Conservation (phyloP, 2,888 invertebrate genomes). For the Nomada flava region DNA sequence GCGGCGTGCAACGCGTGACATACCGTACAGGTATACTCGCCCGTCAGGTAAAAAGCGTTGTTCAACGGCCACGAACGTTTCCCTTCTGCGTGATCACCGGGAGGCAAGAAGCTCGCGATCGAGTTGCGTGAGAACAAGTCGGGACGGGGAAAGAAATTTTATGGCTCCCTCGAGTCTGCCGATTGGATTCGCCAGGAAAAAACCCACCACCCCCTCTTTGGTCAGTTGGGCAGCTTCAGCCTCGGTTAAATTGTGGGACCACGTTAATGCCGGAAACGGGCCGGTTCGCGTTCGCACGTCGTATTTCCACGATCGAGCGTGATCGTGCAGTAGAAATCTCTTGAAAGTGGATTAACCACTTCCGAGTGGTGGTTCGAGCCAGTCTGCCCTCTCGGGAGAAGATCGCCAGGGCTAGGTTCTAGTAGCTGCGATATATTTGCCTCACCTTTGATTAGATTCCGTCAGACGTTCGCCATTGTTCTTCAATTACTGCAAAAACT, state of each 20-base stretch:
- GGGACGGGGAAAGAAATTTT: slow-evolving; percentile 64
- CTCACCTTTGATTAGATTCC: no score
- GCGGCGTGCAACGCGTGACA: slow-evolving; percentile 41
- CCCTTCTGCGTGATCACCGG: slow-evolving; percentile 67
- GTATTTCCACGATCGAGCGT: neutral
- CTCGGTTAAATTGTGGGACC: slow-evolving; percentile 38
- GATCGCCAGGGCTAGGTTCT: neutral
- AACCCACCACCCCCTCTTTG: slow-evolving; percentile 45
- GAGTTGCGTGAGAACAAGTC: slow-evolving; percentile 72
- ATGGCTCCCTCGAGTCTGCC: slow-evolving; percentile 65
- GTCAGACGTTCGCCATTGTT: no score
- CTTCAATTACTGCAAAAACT: no score
- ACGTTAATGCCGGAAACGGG: slow-evolving; percentile 36
- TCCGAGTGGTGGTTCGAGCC: slow-evolving; percentile 1
- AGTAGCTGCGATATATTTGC: no score
- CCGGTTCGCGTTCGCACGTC: slow-evolving; percentile 32
- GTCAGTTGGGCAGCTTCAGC: slow-evolving; percentile 22
- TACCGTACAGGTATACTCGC: slow-evolving; percentile 51
- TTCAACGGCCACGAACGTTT: slow-evolving; percentile 56
- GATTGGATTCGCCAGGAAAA: slow-evolving; percentile 64
- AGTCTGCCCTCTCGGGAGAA: neutral
- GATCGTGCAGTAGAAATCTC: slow-evolving; percentile 11
- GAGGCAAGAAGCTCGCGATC: slow-evolving; percentile 71
- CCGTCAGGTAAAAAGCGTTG: slow-evolving; percentile 57
- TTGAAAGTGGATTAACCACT: slow-evolving; percentile 28